Conservation (phyloP, 2,888 invertebrate genomes). For the Magallana nippona region DNA sequence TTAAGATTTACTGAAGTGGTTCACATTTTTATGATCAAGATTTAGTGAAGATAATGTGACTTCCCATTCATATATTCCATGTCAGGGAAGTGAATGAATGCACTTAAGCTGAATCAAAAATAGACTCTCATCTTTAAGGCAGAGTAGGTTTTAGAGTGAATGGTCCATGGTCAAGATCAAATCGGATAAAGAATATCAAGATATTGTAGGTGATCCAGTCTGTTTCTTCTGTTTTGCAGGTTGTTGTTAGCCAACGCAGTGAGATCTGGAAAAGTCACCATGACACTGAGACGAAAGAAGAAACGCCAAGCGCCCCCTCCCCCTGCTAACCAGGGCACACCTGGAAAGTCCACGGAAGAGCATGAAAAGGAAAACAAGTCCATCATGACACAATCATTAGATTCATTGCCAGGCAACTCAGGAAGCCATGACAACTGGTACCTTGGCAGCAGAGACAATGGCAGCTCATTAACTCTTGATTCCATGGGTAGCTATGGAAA, state of each 20-base stretch:
- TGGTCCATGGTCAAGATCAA: constrained; percentile 6
- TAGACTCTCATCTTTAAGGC: neutral
- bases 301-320: constrained; percentile 67
- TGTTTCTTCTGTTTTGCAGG: constrained; percentile 53
- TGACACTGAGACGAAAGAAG: constrained; percentile 69
- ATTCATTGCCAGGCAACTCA: constrained; percentile 36
- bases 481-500: constrained; percentile 59
- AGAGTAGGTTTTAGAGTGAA: constrained; percentile 7
- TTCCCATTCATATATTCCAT: neutral
- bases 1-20: too few relatives aligned
- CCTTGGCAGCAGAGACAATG: constrained; percentile 51
- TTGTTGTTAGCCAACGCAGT: constrained; percentile 65
- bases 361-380: constrained; percentile 13
- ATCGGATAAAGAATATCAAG: neutral
- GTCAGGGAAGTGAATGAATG: neutral
- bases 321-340: constrained; percentile 49
- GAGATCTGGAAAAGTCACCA: constrained; percentile 65
- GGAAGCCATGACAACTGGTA: constrained; percentile 47
- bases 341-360: neutral
- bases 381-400: constrained; percentile 37
- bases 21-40: too few relatives aligned
- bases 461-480: constrained; percentile 54
- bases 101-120: constrained; percentile 14
- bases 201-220: neutral
- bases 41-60: neutral